These are phyloP conservation scores for Pseudorhombus dupliciocellatus DNA, from an alignment of 2,113 vertebrate genomes.

Conservation along the genomic window DNA sequence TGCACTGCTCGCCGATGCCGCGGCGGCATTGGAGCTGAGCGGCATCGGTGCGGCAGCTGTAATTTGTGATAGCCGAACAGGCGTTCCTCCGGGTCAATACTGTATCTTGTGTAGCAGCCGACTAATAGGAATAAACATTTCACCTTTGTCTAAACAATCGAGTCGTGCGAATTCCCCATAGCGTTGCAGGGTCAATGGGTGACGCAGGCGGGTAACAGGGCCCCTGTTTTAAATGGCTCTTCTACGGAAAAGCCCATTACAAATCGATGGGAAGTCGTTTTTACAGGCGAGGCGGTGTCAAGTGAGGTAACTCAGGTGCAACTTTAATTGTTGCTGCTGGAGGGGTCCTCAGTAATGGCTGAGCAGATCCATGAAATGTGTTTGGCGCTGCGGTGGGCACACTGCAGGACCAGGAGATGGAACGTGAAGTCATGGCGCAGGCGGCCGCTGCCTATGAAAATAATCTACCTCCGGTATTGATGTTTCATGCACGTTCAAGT, in stretches of 20 bases:
- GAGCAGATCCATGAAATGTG: constrained; percentile 45
- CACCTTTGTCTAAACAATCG: constrained; percentile 80
- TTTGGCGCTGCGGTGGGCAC: constrained; percentile 1
- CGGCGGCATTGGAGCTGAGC: constrained; percentile 36
- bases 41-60: constrained; percentile 55
- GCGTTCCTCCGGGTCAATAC: constrained; percentile 74
- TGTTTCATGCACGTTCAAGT: constrained; percentile 4
- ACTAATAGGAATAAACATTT: constrained; percentile 83
- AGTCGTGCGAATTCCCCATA: constrained; percentile 69
- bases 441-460: background rate
- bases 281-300: constrained; percentile 24
- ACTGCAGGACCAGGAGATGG: background rate
- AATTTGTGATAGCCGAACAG: constrained; percentile 77
- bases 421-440: constrained; percentile 2
- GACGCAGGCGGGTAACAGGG: constrained; percentile 52
- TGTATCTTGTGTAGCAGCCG: constrained; percentile 59
- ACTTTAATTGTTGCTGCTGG: constrained; percentile 65
- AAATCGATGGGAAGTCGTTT: constrained; percentile 62
- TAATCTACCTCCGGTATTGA: background rate
- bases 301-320: constrained; percentile 66
- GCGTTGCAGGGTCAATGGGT: constrained; percentile 69
- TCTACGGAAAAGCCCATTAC: constrained; percentile 47
- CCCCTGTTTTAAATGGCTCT: constrained; percentile 59
- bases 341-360: constrained; percentile 23
- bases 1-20: constrained; percentile 35